These are phyloP conservation scores for Epistrophe grossulariae DNA, from an alignment of 2,888 invertebrate species.

Conservation along the genomic window DNA sequence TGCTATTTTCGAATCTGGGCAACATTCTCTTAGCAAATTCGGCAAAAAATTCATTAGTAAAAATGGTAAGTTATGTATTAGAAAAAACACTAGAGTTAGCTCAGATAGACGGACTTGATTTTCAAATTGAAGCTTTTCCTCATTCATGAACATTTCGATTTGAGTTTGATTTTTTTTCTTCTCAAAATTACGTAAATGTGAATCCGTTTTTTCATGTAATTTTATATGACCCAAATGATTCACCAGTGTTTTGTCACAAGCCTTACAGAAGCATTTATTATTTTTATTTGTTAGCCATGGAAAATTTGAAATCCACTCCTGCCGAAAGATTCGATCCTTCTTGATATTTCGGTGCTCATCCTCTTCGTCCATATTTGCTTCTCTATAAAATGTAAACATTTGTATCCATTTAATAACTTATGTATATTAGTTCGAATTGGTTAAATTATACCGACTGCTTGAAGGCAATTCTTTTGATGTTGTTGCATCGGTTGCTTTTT, in stretches of 20 bases:
- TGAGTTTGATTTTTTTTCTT: conserved; percentile 15
- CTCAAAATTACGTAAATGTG: not conserved
- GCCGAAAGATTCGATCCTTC: not conserved
- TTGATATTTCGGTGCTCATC: no score
- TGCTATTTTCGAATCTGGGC: conserved; percentile 39
- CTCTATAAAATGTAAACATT: no score
- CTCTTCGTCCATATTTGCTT: no score
- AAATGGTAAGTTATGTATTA: conserved; percentile 29
- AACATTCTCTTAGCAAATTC: conserved; percentile 26
- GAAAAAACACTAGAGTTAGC: conserved; percentile 29
- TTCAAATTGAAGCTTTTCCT: conserved; percentile 1
- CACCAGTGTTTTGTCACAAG: not conserved
- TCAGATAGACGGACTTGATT: conserved; percentile 29
- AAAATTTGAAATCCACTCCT: not conserved
- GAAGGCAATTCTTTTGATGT: no score
- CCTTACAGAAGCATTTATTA: not conserved
- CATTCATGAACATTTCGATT: conserved; percentile 23
- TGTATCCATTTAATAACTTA: no score
- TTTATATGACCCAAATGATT: not conserved
- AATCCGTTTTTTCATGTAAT: not conserved
- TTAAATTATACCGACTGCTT: no score
- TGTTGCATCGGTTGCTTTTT: no score
- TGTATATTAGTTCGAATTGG: no score
- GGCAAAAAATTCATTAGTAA: conserved; percentile 34
- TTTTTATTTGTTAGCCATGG: not conserved